phyloP scores from a whole-genome alignment of 2,888 invertebrate genomes.

The Agrenia bidenticulata region DNA sequence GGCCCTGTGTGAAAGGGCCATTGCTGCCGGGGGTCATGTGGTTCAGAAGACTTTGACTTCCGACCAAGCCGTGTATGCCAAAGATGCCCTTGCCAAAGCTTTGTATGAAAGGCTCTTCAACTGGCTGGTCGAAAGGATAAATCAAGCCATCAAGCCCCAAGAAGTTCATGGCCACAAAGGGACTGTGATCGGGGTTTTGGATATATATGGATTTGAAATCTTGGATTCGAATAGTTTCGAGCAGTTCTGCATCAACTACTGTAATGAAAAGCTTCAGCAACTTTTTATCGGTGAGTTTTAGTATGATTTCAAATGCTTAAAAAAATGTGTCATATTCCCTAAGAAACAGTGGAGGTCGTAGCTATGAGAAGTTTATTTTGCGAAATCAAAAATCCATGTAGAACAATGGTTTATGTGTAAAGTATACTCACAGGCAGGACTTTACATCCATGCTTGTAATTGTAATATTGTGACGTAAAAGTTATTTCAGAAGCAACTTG shows the following conservation, averaged over 20 bases:
- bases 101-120: slow-evolving; percentile 66
- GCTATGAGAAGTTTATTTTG: too few species aligned
- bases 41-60: slow-evolving; percentile 87
- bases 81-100: slow-evolving; percentile 68
- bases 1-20: slow-evolving; percentile 81
- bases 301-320: too few species aligned
- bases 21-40: slow-evolving; percentile 89
- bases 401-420: too few species aligned
- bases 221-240: slow-evolving; percentile 97
- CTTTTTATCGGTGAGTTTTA: slow-evolving; percentile 80
- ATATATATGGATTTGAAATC: slow-evolving; percentile 99
- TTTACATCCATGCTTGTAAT: too few species aligned
- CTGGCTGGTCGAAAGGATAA: slow-evolving; percentile 71
- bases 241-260: slow-evolving; percentile 98
- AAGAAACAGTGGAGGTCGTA: not conserved
- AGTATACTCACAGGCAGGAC: too few species aligned
- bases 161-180: slow-evolving; percentile 61
- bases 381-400: too few species aligned
- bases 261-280: slow-evolving; percentile 97
- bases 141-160: slow-evolving; percentile 75
- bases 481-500: too few species aligned
- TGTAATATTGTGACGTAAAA: too few species aligned
- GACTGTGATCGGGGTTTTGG: slow-evolving; percentile 89
- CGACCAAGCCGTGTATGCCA: slow-evolving; percentile 67
- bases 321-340: too few species aligned